These are phyloP conservation scores for Esperia sulphurella DNA, from an alignment of 2,888 invertebrate species.

Conservation along the genomic window DNA sequence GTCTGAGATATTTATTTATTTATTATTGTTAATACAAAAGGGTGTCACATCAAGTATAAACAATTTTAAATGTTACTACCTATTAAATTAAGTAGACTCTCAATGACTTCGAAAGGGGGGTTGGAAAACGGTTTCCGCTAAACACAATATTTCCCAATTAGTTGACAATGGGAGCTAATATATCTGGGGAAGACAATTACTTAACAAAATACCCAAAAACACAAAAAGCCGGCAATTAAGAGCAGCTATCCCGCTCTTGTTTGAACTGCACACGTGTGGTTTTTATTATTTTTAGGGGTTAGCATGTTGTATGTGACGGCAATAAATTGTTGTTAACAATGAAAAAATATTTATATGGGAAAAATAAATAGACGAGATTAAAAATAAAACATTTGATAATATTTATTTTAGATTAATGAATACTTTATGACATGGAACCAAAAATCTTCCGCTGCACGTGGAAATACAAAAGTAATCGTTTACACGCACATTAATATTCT, in stretches of 20 bases:
- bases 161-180: conserved; percentile 24
- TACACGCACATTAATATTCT: no score
- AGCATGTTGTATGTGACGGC: conserved; percentile 19
- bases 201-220: conserved; percentile 1
- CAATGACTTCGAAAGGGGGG: conserved; percentile 6
- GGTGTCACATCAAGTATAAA: no score
- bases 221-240: conserved; percentile 18
- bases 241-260: conserved; percentile 14
- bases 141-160: conserved; percentile 20
- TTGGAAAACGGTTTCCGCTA: conserved; percentile 23
- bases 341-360: conserved; percentile 24
- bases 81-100: not conserved
- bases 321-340: conserved; percentile 19
- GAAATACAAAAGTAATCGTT: no score
- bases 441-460: no score
- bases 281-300: conserved; percentile 19
- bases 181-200: conserved; percentile 17
- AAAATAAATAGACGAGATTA: conserved; percentile 7
- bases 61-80: not conserved
- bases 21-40: no score
- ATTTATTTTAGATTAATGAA: no score
- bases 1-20: no score
- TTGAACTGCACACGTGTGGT: conserved; percentile 19
- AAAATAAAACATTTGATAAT: no score
- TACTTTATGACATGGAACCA: no score